A percentile compares a stretch with the other conserved stretches of the same genome.
Conservation (phyloP, 2,888 invertebrate genomes). For the Dermolepida albohirtum region DNA sequence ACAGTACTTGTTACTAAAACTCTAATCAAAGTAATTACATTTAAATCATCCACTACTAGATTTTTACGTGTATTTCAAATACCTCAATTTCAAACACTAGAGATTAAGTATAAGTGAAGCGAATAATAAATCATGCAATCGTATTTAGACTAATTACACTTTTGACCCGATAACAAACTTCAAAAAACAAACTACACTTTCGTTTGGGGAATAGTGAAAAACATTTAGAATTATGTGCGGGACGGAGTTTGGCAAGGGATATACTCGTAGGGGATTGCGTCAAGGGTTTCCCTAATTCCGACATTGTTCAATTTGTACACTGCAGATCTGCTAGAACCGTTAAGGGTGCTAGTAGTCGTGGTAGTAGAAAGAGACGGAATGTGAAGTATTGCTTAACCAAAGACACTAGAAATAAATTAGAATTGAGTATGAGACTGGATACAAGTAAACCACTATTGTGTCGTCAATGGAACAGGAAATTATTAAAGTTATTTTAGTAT, state of each 20-base stretch:
- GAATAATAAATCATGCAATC: no score
- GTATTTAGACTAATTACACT: no score
- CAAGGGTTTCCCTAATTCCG: constrained; percentile 30
- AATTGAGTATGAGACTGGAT: not conserved
- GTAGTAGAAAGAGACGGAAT: constrained; percentile 17
- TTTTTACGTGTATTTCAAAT: no score
- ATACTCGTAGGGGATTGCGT: constrained; percentile 12
- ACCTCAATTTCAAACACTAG: no score
- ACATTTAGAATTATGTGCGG: constrained; percentile 18
- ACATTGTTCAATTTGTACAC: constrained; percentile 36
- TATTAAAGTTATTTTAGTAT: no score
- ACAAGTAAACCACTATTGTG: not conserved
- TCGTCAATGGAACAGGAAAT: no score
- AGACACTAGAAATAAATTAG: constrained; percentile 27
- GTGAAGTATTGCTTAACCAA: constrained; percentile 5
- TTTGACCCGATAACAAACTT: no score
- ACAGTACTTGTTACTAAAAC: no score
- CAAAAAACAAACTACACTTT: no score
- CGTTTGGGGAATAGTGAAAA: not conserved
- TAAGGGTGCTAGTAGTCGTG: constrained; percentile 28
- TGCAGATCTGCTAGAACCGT: constrained; percentile 26
- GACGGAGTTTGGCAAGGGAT: constrained; percentile 1
- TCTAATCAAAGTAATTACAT: no score
- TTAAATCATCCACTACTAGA: no score
- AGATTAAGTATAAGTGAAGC: no score